Evolutionary conservation across 2,113 vertebrate genomes (phyloP), one percentile per base, ranked within the genome.

Genomic region (Hystrix brachyura): DNA sequence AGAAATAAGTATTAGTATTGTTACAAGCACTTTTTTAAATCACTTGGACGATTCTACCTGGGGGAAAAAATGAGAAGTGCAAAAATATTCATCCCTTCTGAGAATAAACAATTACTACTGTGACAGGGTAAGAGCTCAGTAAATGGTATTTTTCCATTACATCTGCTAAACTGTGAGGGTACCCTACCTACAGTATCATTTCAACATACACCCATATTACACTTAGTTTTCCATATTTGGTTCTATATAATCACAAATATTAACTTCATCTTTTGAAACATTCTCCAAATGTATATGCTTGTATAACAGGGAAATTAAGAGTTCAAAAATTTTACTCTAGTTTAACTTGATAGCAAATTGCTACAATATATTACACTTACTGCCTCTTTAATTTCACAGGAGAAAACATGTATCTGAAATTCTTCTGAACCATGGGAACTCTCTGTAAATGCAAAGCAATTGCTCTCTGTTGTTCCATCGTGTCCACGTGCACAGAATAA

Each of bases 331-430:
- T 90, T n/a, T 53, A 89, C 18, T 57, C 48, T 97, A 93, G 84
- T 78, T 95, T 55, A 78, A 59, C 11, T 88, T 93, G 71, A 51
- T 0, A 82, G 64, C 32, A 85, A 96, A 94, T 6, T 78, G 32
- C 55, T 81, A 82, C n/a, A 85, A 53, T 62, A 21, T 17, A 71
- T 96, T 86, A 96, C 97, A 99, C 99, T 99, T 98, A 99, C 99
- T 64, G 99, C 99, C 97, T 99, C 99, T 98, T 99, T 99, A 97
- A 99, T 99, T 97, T 99, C 99, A 98, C 99, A 99, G 98, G 99
- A 99, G 98, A 99, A 99, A 88, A 99, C 99, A n/a, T 99, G 99
- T 95, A 99, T 99, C 98, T 99, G 99, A 98, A 99, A 99, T 97
- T 99, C 99, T 93, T 99, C 99, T 2, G 99, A 99, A 79, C 99